phyloP scores from a whole-genome alignment of 2,888 invertebrate genomes.

The Melanotus villosus region DNA sequence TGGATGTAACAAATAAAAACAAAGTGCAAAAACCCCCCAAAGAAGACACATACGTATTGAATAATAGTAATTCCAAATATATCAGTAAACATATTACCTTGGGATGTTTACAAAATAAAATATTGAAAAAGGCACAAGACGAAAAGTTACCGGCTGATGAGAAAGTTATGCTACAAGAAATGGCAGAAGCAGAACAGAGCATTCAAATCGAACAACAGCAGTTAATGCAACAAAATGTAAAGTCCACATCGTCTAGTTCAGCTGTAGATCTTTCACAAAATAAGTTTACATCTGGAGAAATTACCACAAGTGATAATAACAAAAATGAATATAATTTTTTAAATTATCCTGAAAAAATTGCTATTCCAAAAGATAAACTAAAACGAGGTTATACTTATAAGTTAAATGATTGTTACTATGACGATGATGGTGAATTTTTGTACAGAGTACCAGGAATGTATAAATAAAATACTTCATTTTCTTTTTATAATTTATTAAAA shows the following conservation, averaged over 20 bases:
- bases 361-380: slow-evolving; percentile 78
- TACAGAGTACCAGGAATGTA: slow-evolving; percentile 83
- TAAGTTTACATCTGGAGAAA: not conserved
- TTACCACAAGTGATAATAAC: slow-evolving; percentile 3
- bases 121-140: slow-evolving; percentile 26
- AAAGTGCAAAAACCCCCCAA: slow-evolving; percentile 27
- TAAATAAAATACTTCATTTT: slow-evolving; percentile 50
- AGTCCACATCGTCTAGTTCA: not conserved
- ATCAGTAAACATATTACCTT: slow-evolving; percentile 40
- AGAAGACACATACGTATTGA: slow-evolving; percentile 34
- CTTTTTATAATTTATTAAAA: slow-evolving; percentile 17
- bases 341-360: slow-evolving; percentile 75
- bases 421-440: slow-evolving; percentile 84
- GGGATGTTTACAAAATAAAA: slow-evolving; percentile 15
- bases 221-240: not conserved
- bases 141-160: slow-evolving; percentile 24
- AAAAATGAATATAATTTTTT: slow-evolving; percentile 56
- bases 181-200: slow-evolving; percentile 57
- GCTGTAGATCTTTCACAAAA: not conserved
- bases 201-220: not conserved
- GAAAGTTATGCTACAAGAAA: slow-evolving; percentile 55
- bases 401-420: slow-evolving; percentile 85
- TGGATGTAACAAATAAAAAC: not conserved
- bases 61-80: not conserved
- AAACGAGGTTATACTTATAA: slow-evolving; percentile 79